Percentiles rank a stretch among this genome's conserved stretches.
phyloP scores from a whole-genome alignment of 2,888 invertebrate species.

The Cataglyphis albicans region DNA sequence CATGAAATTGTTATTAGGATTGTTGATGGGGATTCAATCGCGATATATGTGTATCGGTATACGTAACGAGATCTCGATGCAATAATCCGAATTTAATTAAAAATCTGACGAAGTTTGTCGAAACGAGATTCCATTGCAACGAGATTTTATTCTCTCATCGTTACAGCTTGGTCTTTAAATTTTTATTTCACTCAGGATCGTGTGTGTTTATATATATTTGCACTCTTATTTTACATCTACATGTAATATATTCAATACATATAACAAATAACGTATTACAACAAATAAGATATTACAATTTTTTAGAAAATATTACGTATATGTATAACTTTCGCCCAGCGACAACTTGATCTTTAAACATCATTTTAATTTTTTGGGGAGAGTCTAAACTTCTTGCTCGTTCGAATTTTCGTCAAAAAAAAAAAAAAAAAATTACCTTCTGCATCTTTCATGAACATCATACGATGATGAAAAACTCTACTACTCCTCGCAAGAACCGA shows the following conservation, averaged over 20 bases:
- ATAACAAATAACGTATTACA: not conserved
- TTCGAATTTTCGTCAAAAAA: not conserved
- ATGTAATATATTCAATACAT: not conserved
- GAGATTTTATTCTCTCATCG: not conserved
- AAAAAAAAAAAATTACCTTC: not conserved
- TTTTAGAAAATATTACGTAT: not conserved
- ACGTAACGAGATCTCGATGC: not conserved
- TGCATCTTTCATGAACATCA: not conserved
- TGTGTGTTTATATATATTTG: not conserved
- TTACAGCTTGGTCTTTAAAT: not conserved
- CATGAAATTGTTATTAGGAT: not conserved
- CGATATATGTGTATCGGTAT: not conserved
- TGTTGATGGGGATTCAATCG: not conserved
- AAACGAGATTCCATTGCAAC: conserved; percentile 3
- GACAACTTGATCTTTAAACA: not conserved
- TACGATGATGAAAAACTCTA: conserved; percentile 4
- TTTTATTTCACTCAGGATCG: not conserved
- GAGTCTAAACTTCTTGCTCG: not conserved
- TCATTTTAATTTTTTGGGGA: not conserved
- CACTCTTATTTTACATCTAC: not conserved
- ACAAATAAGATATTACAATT: not conserved
- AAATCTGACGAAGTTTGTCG: not conserved
- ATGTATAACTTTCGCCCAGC: not conserved
- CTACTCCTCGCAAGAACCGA: conserved; percentile 18
- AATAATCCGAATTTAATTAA: not conserved